Percentiles rank a stretch among this genome's conserved stretches.
Evolutionary conservation across 2,888 invertebrate genomes (phyloP).

Genomic region (Tillus elongatus): DNA sequence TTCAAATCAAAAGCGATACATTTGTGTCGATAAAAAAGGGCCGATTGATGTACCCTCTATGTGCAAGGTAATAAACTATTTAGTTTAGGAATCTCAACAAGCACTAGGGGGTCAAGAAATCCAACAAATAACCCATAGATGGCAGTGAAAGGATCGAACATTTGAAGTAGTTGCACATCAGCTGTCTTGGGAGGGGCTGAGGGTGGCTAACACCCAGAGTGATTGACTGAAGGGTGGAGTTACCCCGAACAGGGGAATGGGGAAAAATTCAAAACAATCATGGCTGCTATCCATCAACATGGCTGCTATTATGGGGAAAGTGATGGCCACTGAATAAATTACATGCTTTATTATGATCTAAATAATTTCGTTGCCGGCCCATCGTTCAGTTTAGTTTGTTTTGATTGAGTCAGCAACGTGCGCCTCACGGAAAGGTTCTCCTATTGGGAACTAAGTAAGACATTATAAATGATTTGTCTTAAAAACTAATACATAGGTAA

Average conservation of each 20-base stretch:
- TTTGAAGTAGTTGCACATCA: constrained; percentile 12
- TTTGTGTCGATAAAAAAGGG: too few species aligned
- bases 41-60: constrained; percentile 36
- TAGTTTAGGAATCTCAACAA: constrained; percentile 30
- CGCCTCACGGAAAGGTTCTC: too few species aligned
- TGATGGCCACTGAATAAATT: constrained; percentile 25
- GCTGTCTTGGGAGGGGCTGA: constrained; percentile 31
- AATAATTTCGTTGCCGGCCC: too few species aligned
- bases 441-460: too few species aligned
- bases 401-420: too few species aligned
- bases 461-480: too few species aligned
- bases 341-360: constrained; percentile 10
- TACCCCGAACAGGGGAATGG: constrained; percentile 35
- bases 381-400: too few species aligned
- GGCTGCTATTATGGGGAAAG: constrained; percentile 37
- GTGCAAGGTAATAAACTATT: constrained; percentile 41
- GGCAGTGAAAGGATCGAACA: constrained; percentile 29
- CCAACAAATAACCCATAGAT: constrained; percentile 41
- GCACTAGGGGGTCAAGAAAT: constrained; percentile 37
- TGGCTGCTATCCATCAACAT: constrained; percentile 53
- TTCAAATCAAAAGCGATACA: too few species aligned
- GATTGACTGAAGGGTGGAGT: constrained; percentile 55
- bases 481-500: too few species aligned
- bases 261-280: constrained; percentile 46
- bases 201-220: constrained; percentile 36